Evolutionary conservation across 2,113 vertebrate species (phyloP).

Genomic region (Cynoglossus semilaevis): DNA sequence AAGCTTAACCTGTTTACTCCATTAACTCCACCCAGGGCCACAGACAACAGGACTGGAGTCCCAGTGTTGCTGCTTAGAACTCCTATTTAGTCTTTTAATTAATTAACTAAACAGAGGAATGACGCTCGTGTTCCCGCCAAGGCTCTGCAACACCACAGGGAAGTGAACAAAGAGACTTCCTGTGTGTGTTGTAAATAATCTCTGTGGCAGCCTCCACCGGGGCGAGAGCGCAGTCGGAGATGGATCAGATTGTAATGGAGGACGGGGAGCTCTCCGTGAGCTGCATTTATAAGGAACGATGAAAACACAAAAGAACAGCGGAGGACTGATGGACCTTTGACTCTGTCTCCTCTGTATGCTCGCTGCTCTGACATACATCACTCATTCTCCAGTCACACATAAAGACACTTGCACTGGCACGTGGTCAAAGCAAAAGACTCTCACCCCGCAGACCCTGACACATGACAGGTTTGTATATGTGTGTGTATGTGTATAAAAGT

Average conservation of each 20-base stretch:
- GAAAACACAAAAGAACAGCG: constrained; percentile 33
- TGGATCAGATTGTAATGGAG: constrained; percentile 62
- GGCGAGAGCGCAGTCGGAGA: constrained; percentile 52
- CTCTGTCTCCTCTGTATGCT: constrained; percentile 30
- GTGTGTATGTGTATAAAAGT: not conserved
- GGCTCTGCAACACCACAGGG: constrained; percentile 30
- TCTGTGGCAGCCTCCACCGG: constrained; percentile 44
- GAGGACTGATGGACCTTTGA: constrained; percentile 51
- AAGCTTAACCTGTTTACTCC: too few species aligned
- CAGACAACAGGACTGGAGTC: constrained; percentile 68
- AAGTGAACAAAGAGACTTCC: constrained; percentile 49
- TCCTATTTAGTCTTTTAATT: constrained; percentile 71
- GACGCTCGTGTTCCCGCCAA: constrained; percentile 48
- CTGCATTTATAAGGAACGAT: constrained; percentile 58
- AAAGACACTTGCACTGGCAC: constrained; percentile 54
- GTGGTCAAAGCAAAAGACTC: constrained; percentile 32
- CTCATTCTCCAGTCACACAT: constrained; percentile 38
- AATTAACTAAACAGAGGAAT: constrained; percentile 66
- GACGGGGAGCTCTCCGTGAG: constrained; percentile 49
- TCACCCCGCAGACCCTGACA: constrained; percentile 30
- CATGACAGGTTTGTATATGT: too few species aligned
- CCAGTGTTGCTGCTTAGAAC: constrained; percentile 29
- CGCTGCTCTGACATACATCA: constrained; percentile 53
- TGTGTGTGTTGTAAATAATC: constrained; percentile 64
- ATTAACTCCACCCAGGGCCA: constrained; percentile 38